Percentiles rank a stretch among this genome's conserved stretches.
Conservation (phyloP, 2,113 vertebrate genomes). For the Gallinago jamesoni region DNA sequence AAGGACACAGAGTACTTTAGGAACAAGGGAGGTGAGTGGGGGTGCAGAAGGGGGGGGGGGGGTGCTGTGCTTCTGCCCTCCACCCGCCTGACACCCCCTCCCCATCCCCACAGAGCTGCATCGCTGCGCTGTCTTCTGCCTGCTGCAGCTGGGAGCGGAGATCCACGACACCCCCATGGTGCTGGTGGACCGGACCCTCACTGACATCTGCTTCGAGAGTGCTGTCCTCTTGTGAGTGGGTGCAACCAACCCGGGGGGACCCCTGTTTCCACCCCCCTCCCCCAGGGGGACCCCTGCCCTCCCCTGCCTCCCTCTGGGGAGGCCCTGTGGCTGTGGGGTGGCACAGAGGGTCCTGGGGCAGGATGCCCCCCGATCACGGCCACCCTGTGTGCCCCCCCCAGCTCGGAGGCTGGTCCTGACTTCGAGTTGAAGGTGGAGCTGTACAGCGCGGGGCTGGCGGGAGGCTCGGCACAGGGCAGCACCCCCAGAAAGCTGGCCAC, state of each 20-base stretch:
- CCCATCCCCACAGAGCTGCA: conserved; percentile 79
- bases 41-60: not conserved
- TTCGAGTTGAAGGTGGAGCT: conserved; percentile 89
- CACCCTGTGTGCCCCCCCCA: not conserved
- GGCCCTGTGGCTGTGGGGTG: not conserved
- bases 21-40: conserved; percentile 91
- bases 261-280: not conserved
- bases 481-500: conserved; percentile 88
- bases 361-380: not conserved
- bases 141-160: conserved; percentile 89
- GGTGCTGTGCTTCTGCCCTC: too few species aligned
- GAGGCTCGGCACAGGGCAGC: conserved; percentile 82
- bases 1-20: conserved; percentile 97
- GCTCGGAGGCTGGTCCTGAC: conserved; percentile 81
- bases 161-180: conserved; percentile 94
- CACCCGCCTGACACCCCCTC: not conserved
- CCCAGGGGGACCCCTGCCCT: too few species aligned
- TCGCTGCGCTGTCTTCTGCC: conserved; percentile 91
- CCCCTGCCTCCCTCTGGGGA: not conserved
- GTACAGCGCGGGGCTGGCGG: conserved; percentile 89
- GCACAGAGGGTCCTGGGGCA: not conserved
- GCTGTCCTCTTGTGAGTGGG: conserved; percentile 87
- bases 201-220: conserved; percentile 93
- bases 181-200: conserved; percentile 91
- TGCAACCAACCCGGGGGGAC: too few species aligned